A percentile compares a stretch with the other conserved stretches of the same genome.
phyloP scores from a whole-genome alignment of 2,888 invertebrate genomes.

The Oligia strigilis region DNA sequence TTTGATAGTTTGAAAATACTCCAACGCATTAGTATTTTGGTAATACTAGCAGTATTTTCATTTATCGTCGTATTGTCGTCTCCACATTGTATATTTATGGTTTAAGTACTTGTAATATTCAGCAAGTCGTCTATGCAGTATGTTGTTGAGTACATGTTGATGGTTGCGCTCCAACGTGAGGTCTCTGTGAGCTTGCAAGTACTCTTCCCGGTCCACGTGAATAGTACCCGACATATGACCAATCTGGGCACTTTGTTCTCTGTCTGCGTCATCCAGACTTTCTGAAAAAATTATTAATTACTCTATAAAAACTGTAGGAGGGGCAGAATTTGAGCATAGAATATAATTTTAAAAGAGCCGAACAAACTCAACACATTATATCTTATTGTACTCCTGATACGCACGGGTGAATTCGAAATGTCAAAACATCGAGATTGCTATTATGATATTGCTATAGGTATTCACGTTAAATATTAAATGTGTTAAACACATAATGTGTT shows the following conservation, averaged over 20 bases:
- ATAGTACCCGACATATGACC: constrained; percentile 74
- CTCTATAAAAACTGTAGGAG: not conserved
- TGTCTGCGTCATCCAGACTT: constrained; percentile 65
- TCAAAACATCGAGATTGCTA: not conserved
- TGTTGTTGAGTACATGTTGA: constrained; percentile 82
- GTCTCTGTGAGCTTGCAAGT: constrained; percentile 81
- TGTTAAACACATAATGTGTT: not conserved
- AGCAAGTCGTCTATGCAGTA: constrained; percentile 84
- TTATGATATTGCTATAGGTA: not conserved
- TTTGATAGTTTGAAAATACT: not conserved
- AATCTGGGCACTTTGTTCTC: constrained; percentile 69
- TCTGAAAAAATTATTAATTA: constrained; percentile 34
- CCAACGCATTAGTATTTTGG: not conserved
- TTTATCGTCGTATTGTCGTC: not conserved
- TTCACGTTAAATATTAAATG: not conserved
- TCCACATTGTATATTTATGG: not conserved
- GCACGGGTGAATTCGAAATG: not conserved
- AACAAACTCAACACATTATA: not conserved
- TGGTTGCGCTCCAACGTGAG: constrained; percentile 79
- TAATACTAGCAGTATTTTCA: not conserved
- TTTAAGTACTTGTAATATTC: constrained; percentile 84
- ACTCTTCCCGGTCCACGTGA: constrained; percentile 83
- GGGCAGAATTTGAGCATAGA: not conserved
- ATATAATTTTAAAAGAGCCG: not conserved
- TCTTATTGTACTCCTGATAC: not conserved